Evolutionary conservation across 1,140 invertebrate species (phyloP).

Genomic region (Pogonognathellus flavescens): DNA sequence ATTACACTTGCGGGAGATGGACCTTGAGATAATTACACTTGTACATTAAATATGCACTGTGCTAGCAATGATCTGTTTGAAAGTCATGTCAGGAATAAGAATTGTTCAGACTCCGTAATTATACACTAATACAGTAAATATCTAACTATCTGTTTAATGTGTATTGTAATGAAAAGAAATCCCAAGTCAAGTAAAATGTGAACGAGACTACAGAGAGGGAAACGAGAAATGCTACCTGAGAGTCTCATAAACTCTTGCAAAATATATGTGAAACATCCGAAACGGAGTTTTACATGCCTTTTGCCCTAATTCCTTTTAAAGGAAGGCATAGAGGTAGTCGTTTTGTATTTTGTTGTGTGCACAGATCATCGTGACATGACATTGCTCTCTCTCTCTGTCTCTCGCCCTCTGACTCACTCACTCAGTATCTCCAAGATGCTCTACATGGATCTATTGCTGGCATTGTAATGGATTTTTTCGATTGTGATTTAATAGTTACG

Average conservation of each 20-base stretch:
- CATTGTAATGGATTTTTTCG: too few relatives aligned
- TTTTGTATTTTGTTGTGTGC: too few relatives aligned
- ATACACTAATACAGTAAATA: too few relatives aligned
- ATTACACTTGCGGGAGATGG: conserved; percentile 35
- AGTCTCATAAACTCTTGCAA: not conserved
- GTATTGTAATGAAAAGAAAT: not conserved
- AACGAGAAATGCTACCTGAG: conserved; percentile 19
- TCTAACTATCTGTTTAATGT: not conserved
- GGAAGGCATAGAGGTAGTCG: too few relatives aligned
- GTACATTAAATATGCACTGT: conserved; percentile 36
- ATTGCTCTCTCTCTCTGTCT: too few relatives aligned
- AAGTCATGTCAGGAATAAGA: conserved; percentile 30
- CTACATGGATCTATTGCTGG: too few relatives aligned
- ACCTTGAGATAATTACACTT: conserved; percentile 43
- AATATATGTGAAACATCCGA: conserved; percentile 3
- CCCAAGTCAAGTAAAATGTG: not conserved
- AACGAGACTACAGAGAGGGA: not conserved
- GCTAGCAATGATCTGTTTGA: conserved; percentile 25
- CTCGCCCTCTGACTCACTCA: too few relatives aligned
- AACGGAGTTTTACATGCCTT: not conserved
- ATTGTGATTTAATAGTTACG: too few relatives aligned
- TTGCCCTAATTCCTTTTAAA: too few relatives aligned
- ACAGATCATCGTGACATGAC: too few relatives aligned
- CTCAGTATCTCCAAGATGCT: too few relatives aligned
- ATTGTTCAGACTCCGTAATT: not conserved